Percentiles rank a stretch among this genome's conserved stretches.
phyloP scores from a whole-genome alignment of 2,797 vertebrate species.

The Vespertilio murinus region DNA sequence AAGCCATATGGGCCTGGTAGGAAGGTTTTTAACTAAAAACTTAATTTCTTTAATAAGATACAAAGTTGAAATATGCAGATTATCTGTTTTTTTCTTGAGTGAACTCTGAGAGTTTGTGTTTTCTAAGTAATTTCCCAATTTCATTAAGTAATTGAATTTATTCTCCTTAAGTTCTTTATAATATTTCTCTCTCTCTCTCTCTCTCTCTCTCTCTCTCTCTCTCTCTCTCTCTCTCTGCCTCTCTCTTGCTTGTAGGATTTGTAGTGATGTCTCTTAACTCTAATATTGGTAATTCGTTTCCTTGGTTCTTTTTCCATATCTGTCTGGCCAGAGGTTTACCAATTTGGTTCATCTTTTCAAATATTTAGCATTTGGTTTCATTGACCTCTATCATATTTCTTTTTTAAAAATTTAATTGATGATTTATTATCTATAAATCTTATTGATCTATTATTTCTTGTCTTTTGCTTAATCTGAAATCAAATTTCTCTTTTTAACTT shows the following conservation, averaged over 20 bases:
- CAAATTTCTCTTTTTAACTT: background rate
- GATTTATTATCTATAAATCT: background rate
- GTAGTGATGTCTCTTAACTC: background rate
- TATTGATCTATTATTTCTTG: background rate
- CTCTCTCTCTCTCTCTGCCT: no score
- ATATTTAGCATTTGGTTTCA: background rate
- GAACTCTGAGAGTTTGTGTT: background rate
- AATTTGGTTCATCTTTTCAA: background rate
- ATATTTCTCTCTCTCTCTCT: background rate
- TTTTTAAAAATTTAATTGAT: background rate
- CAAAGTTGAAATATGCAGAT: background rate
- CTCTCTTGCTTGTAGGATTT: background rate
- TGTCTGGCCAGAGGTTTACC: background rate
- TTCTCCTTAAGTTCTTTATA: background rate
- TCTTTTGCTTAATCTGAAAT: slow-evolving; percentile 16
- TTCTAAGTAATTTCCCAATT: background rate
- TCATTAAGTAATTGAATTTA: background rate
- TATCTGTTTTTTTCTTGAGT: background rate
- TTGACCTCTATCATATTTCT: background rate
- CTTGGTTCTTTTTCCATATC: background rate
- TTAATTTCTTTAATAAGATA: slow-evolving; percentile 10
- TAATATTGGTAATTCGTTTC: background rate
- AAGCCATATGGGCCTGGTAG: background rate
- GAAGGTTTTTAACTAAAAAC: slow-evolving; percentile 16
- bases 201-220: no score